Base-by-base conservation (phyloP, 2,113 vertebrate species). In the Setophaga coronata region DNA sequence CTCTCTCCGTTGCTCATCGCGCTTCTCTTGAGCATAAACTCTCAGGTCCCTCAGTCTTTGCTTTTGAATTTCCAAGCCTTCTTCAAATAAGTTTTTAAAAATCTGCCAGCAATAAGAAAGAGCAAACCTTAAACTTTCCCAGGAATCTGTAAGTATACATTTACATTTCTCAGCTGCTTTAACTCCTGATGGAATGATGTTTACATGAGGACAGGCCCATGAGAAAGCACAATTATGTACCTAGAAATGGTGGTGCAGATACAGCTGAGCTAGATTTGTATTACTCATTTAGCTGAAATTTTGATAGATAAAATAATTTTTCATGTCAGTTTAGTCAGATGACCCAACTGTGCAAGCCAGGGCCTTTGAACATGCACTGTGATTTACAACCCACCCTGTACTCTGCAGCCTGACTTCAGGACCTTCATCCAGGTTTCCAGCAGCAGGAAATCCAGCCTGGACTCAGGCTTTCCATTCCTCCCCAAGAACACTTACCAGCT, bases 71-170 rank as follows among this genome's bases (percentile, higher is more conserved):
- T 99, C 98, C 97, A 99, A 97, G 29, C 98, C 99, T 93, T 99
- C 99, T 97, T 99, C 98, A 96, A 99, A 99, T 48, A 99, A 97
- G 91, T 98, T 98, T 95, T 98, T 99, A 97, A 99, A 98, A 98
- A 99, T 99, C 99, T 98, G 95, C 54, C 69, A 94, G 54, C 69
- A 78, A 89, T 93, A 82, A 34, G 58, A 66, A 72, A 77, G 43
- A 60, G 9, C 10, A 90, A 95, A 89, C 47, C 19, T 84, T 24
- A 81, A 90, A 21, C 31, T 69, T 66, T 45, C 31, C 26, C 56
- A 69, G 65, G 72, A 85, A 36, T 13, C 34, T 42, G 2, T 8
- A 76, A 34, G 18, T 62, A 8, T 12, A 38, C 1, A 20, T 53
- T 60, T 50, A 31, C 17, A 14, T 47, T 61, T 67, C 65, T 79